Percentiles rank a stretch among this genome's conserved stretches.
Evolutionary conservation across 2,888 invertebrate species (phyloP).

Genomic region (Coenonympha glycerion): DNA sequence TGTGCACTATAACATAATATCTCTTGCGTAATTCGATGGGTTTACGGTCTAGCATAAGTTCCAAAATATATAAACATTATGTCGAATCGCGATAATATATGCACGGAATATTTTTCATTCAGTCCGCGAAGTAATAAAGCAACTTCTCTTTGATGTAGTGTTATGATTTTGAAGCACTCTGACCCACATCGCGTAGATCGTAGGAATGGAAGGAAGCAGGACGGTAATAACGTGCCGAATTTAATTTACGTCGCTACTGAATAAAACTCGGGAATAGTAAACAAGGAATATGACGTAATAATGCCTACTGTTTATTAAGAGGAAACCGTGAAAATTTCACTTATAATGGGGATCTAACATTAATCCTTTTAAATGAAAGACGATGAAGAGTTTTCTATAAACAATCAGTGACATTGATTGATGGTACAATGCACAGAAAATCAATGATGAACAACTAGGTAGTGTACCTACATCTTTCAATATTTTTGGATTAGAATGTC

Average conservation of each 20-base stretch:
- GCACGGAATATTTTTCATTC: constrained; percentile 28
- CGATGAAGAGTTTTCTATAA: too few relatives aligned
- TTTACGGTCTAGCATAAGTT: too few relatives aligned
- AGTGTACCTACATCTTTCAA: too few relatives aligned
- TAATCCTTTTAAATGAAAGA: too few relatives aligned
- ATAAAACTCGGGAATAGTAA: constrained; percentile 6
- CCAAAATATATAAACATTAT: constrained; percentile 26
- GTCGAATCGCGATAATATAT: constrained; percentile 21
- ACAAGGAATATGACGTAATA: constrained; percentile 1
- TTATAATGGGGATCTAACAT: neutral
- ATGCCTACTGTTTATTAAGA: neutral
- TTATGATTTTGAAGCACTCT: constrained; percentile 13
- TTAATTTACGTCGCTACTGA: neutral
- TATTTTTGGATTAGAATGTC: too few relatives aligned
- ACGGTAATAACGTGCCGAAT: neutral
- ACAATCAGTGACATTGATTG: too few relatives aligned
- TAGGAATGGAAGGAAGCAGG: constrained; percentile 7
- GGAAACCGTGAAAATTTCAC: neutral
- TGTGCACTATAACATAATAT: too few relatives aligned
- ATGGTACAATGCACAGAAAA: too few relatives aligned
- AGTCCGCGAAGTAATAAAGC: constrained; percentile 19
- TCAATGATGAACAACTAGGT: too few relatives aligned
- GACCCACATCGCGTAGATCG: constrained; percentile 17
- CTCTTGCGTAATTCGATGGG: too few relatives aligned
- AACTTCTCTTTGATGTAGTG: constrained; percentile 17